Evolutionary conservation across 2,113 vertebrate genomes (phyloP).

Genomic region (Puffinus mauretanicus): DNA sequence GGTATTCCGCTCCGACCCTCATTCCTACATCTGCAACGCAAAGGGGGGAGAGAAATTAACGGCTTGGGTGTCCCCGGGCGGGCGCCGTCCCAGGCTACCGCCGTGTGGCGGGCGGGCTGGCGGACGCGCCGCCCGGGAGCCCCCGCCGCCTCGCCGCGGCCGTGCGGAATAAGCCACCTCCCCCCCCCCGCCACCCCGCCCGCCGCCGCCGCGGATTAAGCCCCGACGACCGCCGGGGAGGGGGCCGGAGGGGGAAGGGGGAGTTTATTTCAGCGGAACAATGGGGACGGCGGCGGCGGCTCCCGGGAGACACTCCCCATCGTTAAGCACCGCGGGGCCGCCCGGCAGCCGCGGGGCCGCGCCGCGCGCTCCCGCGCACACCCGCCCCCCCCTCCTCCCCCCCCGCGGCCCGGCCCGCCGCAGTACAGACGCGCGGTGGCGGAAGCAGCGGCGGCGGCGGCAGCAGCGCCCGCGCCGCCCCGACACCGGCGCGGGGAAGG

Average conservation of each 20-base stretch:
- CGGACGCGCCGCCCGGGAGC: background rate
- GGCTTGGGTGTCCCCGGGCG: background rate
- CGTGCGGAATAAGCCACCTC: background rate
- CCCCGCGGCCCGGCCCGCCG: too few relatives aligned
- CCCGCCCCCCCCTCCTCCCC: too few relatives aligned
- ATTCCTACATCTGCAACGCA: slow-evolving; percentile 92
- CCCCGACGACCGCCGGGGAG: background rate
- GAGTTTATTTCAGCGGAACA: slow-evolving; percentile 48
- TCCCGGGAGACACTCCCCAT: background rate
- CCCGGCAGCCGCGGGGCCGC: background rate
- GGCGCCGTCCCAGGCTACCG: slow-evolving; percentile 12
- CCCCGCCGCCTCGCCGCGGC: background rate
- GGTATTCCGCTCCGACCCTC: slow-evolving; percentile 94
- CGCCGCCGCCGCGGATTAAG: background rate
- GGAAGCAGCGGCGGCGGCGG: too few relatives aligned
- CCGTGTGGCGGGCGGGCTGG: slow-evolving; percentile 14
- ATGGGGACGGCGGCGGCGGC: slow-evolving; percentile 26
- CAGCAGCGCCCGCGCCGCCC: too few relatives aligned
- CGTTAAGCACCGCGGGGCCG: background rate
- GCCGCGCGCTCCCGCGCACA: background rate
- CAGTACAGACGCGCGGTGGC: too few relatives aligned
- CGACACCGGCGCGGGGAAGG: too few relatives aligned
- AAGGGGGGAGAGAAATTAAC: slow-evolving; percentile 9
- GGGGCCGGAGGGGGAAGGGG: slow-evolving; percentile 10
- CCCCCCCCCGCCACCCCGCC: background rate